Base-by-base conservation (phyloP, 1,140 invertebrate genomes). In the Halotydeus destructor region DNA sequence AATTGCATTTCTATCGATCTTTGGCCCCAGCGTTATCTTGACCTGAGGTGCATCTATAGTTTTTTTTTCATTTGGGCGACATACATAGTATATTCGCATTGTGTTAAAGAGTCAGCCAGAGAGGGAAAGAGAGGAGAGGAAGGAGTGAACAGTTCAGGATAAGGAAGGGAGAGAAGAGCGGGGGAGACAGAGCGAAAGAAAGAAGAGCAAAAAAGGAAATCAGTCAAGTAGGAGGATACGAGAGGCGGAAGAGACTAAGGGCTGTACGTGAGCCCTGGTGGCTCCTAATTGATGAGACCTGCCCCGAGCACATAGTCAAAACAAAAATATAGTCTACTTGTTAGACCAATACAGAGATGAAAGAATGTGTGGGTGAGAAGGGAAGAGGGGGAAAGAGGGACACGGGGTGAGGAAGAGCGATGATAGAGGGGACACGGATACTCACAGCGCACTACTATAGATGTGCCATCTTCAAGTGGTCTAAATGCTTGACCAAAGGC, bases 381-480 rank as follows among this genome's bases (percentile, higher is more conserved):
- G 11, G 14, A 36, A n/a, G 22, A 35, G 19, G 22, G 16, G n/a
- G 16, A 36, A 36, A 18, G n/a, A n/a, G 30, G 16, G 12, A 4
- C 12, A 31, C 18, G 30, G 12, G 12, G 30, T n/a, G 4, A 4
- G 2, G 30, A 12, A 31, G 9, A 30, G 9, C 9, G 8, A n/a
- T 9, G 2, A 36, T 14, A 36, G 16, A 30, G 4, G 12, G 16
- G 30, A 19, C 12, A n/a, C 27, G 18, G 18, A 18, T 47, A 67
- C 75, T 72, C 67, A 85, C 81, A 84, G 56, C 80, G 76, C 58
- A 86, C 79, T 57, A 80, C 72, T 36, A 86, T 62, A 48, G 69
- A 72, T 78, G 79, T 83, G 2, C 16, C 19, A 24, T 40, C 34
- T 44, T 44, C 42, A 9, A 44, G 5, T 38, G 36, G 34, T 26